These are phyloP conservation scores for Excalfactoria chinensis DNA, from an alignment of 2,113 vertebrate genomes.

Conservation along the genomic window DNA sequence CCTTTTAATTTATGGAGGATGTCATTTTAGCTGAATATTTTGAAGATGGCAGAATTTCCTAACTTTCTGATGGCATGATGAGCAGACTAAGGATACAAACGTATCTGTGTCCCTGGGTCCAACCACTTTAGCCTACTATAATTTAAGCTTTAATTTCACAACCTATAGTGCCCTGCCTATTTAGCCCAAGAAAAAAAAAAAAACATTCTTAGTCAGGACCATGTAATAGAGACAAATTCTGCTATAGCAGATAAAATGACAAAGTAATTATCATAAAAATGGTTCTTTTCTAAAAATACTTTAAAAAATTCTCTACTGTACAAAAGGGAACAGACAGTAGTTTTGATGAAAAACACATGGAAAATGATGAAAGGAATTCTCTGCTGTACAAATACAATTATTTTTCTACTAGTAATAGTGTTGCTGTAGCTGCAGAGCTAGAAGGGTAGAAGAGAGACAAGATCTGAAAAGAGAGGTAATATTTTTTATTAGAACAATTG, in stretches of 20 bases:
- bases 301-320: not conserved
- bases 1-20: conserved; percentile 68
- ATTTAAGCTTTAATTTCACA: conserved; percentile 59
- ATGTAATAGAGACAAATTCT: not conserved
- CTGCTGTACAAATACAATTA: not conserved
- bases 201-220: not conserved
- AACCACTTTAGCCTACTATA: conserved; percentile 29
- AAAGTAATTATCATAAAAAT: conserved; percentile 56
- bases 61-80: conserved; percentile 40
- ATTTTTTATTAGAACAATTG: conserved; percentile 43
- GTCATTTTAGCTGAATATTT: conserved; percentile 66
- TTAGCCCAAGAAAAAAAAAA: conserved; percentile 39
- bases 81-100: not conserved
- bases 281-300: conserved; percentile 29
- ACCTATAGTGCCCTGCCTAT: not conserved
- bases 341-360: conserved; percentile 16
- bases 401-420: not conserved
- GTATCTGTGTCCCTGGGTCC: not conserved
- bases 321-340: not conserved
- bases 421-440: not conserved
- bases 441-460: not conserved
- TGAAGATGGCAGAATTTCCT: conserved; percentile 21
- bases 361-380: not conserved
- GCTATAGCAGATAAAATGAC: conserved; percentile 39
- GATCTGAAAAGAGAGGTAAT: not conserved